Evolutionary conservation across 2,797 vertebrate species (phyloP).

Genomic region (Gadopsis marmoratus): DNA sequence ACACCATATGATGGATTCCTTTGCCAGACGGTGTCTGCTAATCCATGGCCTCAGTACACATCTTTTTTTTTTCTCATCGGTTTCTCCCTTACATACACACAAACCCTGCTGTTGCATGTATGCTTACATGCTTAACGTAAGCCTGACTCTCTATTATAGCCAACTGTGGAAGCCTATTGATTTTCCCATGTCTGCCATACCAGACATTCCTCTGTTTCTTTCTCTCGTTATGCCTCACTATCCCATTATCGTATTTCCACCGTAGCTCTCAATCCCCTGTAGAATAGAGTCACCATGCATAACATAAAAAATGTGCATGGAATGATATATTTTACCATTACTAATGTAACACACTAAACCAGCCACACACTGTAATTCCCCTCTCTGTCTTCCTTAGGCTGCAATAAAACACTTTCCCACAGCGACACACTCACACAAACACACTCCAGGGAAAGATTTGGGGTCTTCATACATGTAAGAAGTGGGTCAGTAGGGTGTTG

Average conservation of each 20-base stretch:
- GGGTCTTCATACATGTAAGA: conserved; percentile 50
- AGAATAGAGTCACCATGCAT: conserved; percentile 28
- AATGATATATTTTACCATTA: conserved; percentile 35
- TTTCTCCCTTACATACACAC: conserved; percentile 32
- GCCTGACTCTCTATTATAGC: conserved; percentile 15
- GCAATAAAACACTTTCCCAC: conserved; percentile 27
- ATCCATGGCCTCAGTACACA: conserved; percentile 39
- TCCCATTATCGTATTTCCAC: conserved; percentile 36
- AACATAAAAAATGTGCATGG: conserved; percentile 20
- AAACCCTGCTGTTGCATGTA: conserved; percentile 10
- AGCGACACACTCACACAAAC: conserved; percentile 12
- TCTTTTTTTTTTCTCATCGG: conserved; percentile 32
- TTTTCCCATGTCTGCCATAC: conserved; percentile 49
- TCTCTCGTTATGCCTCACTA: conserved; percentile 25
- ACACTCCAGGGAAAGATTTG: conserved; percentile 8
- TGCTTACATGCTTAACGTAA: conserved; percentile 43
- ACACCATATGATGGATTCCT: conserved; percentile 53
- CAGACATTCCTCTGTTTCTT: conserved; percentile 46
- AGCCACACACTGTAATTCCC: conserved; percentile 24
- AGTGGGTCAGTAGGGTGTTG: conserved; percentile 75
- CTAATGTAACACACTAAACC: conserved; percentile 24
- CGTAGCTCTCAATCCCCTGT: conserved; percentile 12
- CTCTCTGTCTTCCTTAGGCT: conserved; percentile 2
- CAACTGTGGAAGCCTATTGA: conserved; percentile 42
- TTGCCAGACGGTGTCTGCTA: conserved; percentile 49